Evolutionary conservation across 2,113 vertebrate genomes (phyloP).

Genomic region (Morone chrysops): DNA sequence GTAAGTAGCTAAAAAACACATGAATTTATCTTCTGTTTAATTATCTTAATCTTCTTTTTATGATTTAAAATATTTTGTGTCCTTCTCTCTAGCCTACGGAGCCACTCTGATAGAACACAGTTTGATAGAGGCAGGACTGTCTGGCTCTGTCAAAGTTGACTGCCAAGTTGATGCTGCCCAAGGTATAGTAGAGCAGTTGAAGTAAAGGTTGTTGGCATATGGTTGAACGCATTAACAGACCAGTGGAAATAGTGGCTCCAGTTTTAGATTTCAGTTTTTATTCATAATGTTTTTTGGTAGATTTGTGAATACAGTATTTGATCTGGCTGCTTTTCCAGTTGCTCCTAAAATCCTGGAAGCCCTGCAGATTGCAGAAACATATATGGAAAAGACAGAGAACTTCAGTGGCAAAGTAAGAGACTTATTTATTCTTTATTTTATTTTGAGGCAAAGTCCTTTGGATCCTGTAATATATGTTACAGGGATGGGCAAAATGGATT

Average conservation of each 20-base stretch:
- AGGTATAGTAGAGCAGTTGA: conserved; percentile 67
- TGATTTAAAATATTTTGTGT: not conserved
- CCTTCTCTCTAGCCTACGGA: conserved; percentile 88
- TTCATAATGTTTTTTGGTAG: not conserved
- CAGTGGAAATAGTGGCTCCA: not conserved
- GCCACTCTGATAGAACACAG: conserved; percentile 95
- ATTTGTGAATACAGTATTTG: not conserved
- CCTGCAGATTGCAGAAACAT: conserved; percentile 91
- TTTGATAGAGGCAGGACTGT: conserved; percentile 90
- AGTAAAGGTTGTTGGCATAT: not conserved
- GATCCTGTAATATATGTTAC: not conserved
- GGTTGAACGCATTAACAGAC: not conserved
- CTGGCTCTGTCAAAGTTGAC: conserved; percentile 88
- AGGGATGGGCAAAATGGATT: too few relatives aligned
- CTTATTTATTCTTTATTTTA: not conserved
- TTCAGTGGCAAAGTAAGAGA: conserved; percentile 90
- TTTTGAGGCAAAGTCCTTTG: not conserved
- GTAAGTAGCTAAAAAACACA: conserved; percentile 83
- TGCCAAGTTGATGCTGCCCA: conserved; percentile 81
- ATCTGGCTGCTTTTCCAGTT: conserved; percentile 58
- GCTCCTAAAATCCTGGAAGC: conserved; percentile 87
- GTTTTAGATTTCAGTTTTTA: not conserved
- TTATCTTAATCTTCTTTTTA: not conserved
- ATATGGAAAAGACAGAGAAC: conserved; percentile 86
- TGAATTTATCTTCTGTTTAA: not conserved